phyloP scores from a whole-genome alignment of 2,888 invertebrate genomes.

The Scotopteryx bipunctaria region DNA sequence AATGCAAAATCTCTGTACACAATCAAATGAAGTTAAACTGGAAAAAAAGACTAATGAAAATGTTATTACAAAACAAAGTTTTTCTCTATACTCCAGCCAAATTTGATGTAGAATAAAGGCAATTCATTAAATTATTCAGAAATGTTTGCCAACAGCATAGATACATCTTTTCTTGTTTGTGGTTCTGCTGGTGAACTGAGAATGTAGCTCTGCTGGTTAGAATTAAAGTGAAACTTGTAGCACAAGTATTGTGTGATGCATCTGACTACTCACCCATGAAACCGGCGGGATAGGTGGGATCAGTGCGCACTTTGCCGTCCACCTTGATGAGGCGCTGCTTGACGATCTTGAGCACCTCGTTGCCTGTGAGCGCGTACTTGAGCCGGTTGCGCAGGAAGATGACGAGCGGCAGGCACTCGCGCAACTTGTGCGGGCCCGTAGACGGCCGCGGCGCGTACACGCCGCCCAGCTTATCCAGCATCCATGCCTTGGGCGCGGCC shows the following conservation, averaged over 20 bases:
- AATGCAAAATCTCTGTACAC: no score
- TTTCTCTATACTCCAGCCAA: no score
- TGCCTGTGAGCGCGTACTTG: slow-evolving; percentile 98
- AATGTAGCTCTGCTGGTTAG: no score
- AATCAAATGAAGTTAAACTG: no score
- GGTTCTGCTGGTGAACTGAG: no score
- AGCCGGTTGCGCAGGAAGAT: slow-evolving; percentile 98
- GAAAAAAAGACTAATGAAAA: no score
- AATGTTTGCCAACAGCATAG: no score
- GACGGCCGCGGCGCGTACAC: slow-evolving; percentile 99
- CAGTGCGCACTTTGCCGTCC: slow-evolving; percentile 98
- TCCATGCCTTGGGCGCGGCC: slow-evolving; percentile 99
- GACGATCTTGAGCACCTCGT: slow-evolving; percentile 98
- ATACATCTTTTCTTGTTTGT: no score
- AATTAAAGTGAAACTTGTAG: no score
- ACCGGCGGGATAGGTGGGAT: slow-evolving; percentile 98
- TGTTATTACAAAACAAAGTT: no score
- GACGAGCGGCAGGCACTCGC: slow-evolving; percentile 98
- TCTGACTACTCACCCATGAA: slow-evolving; percentile 94
- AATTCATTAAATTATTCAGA: no score
- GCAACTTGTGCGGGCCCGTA: slow-evolving; percentile 98
- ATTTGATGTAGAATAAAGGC: no score
- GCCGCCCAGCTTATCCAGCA: slow-evolving; percentile 99
- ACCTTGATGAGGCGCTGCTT: slow-evolving; percentile 99
- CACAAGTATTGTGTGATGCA: not conserved